Conservation (phyloP, 2,113 vertebrate species). For the Rousettus leschenaultii region DNA sequence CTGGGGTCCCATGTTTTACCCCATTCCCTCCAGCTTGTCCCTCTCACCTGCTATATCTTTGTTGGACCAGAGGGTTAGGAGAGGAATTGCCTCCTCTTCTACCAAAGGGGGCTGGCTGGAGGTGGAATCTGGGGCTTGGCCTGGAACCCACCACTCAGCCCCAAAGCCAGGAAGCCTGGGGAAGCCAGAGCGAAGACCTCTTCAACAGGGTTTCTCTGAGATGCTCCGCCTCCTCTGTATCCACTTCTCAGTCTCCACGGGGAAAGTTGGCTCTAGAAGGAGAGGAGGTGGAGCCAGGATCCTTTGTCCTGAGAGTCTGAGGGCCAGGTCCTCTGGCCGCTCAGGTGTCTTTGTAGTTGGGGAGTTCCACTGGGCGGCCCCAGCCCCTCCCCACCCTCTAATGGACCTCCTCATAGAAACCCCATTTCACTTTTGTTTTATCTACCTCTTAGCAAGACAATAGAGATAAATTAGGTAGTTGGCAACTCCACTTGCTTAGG, state of each 20-base stretch:
- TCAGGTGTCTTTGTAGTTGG: slow-evolving; percentile 48
- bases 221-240: not conserved
- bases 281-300: slow-evolving; percentile 2
- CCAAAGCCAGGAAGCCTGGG: not conserved
- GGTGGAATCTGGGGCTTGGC: not conserved
- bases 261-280: not conserved
- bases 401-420: slow-evolving; percentile 73
- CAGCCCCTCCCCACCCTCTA: slow-evolving; percentile 53
- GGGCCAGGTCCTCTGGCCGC: not conserved
- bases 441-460: slow-evolving; percentile 95
- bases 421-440: slow-evolving; percentile 87
- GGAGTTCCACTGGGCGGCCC: not conserved
- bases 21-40: not conserved
- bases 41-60: not conserved
- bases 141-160: not conserved
- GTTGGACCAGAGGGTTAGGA: not conserved
- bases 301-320: slow-evolving; percentile 6
- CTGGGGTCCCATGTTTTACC: not conserved
- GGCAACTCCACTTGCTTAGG: slow-evolving; percentile 91
- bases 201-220: slow-evolving; percentile 48
- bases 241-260: not conserved
- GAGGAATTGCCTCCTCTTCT: not conserved
- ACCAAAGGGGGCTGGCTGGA: not conserved
- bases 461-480: slow-evolving; percentile 89
- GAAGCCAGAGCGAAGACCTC: not conserved